Evolutionary conservation across 2,797 vertebrate species (phyloP).

Genomic region (Caiman crocodilus): DNA sequence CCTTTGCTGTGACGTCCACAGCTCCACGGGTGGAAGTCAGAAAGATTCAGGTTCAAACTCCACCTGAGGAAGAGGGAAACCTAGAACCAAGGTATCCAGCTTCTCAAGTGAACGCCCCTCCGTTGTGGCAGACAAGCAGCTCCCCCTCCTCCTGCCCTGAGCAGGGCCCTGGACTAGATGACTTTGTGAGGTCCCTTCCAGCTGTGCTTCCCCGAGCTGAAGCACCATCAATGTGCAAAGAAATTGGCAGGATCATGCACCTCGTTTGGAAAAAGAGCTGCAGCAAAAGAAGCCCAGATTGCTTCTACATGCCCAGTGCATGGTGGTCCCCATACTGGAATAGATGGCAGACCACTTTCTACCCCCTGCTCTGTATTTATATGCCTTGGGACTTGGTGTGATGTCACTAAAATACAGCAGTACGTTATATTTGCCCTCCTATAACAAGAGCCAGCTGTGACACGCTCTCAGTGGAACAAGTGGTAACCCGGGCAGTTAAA

Average conservation of each 20-base stretch:
- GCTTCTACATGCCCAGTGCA: background rate
- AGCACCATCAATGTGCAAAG: too few relatives aligned
- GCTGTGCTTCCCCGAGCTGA: too few relatives aligned
- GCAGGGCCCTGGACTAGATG: too few relatives aligned
- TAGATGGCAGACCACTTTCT: background rate
- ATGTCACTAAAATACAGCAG: constrained; percentile 7
- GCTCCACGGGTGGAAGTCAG: too few relatives aligned
- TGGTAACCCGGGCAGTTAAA: background rate
- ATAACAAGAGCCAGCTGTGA: background rate
- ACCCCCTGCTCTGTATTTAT: constrained; percentile 2
- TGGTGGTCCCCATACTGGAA: background rate
- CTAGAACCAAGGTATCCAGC: too few relatives aligned
- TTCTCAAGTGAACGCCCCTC: too few relatives aligned
- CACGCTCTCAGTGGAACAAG: background rate
- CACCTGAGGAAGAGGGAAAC: too few relatives aligned
- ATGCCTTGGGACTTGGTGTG: background rate
- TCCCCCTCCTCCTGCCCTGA: too few relatives aligned
- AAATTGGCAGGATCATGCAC: background rate
- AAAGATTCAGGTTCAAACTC: too few relatives aligned
- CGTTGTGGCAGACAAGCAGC: too few relatives aligned
- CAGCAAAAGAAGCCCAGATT: background rate
- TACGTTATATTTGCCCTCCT: background rate
- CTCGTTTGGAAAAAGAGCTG: background rate
- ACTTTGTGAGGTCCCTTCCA: too few relatives aligned
- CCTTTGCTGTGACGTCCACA: too few relatives aligned